Percentiles rank a stretch among this genome's conserved stretches.
These are phyloP conservation scores for Isurus oxyrinchus DNA, from an alignment of 2,113 vertebrate species.

Conservation along the genomic window DNA sequence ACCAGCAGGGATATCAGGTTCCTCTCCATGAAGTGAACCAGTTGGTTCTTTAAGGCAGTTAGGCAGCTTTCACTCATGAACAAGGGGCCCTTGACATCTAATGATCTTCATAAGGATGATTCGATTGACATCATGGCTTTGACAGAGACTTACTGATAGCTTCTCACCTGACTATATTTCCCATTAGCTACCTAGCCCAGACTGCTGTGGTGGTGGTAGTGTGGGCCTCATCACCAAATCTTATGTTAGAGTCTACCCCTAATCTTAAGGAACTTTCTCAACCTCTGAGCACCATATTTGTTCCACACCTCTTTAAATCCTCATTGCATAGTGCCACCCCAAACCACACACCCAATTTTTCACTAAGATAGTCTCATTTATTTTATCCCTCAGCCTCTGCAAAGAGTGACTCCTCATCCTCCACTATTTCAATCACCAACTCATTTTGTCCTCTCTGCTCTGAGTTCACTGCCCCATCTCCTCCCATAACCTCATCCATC, in stretches of 20 bases:
- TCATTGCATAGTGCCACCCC: neutral
- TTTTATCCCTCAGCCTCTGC: neutral
- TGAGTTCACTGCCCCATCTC: neutral
- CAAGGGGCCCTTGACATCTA: neutral
- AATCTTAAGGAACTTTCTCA: neutral
- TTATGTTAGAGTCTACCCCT: neutral
- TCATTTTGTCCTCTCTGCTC: neutral
- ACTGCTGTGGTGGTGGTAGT: neutral
- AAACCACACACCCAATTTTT: neutral
- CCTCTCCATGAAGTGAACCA: neutral
- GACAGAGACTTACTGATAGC: neutral
- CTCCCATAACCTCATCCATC: neutral
- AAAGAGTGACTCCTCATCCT: neutral
- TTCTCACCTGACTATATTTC: neutral
- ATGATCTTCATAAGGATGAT: neutral
- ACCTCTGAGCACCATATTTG: neutral
- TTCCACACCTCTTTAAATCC: neutral
- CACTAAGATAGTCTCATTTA: neutral
- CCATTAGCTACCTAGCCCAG: neutral
- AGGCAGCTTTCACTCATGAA: neutral
- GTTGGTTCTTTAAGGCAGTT: neutral
- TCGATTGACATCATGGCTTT: neutral
- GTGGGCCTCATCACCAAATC: neutral
- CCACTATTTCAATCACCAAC: neutral
- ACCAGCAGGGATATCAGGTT: neutral